These are phyloP conservation scores for Intellagama lesueurii DNA, from an alignment of 2,797 vertebrate species.

Conservation along the genomic window DNA sequence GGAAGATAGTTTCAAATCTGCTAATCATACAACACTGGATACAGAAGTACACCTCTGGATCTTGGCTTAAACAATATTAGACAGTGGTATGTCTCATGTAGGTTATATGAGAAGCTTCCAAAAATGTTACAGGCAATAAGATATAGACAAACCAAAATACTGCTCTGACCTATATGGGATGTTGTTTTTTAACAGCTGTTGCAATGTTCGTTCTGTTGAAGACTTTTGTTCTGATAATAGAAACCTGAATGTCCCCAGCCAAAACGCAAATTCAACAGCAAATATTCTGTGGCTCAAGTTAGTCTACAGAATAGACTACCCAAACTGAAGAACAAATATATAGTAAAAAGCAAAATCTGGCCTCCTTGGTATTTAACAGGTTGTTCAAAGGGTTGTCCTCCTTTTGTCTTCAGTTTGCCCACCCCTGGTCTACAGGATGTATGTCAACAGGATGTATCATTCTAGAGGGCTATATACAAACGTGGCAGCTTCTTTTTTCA, in stretches of 20 bases:
- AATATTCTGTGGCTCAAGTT: not conserved
- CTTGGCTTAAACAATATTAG: not conserved
- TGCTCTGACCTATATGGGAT: not conserved
- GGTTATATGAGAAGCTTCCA: not conserved
- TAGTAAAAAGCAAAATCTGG: not conserved
- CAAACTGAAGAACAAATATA: not conserved
- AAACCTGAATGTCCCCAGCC: not conserved
- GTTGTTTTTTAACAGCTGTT: not conserved
- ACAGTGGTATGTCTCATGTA: slow-evolving; percentile 21
- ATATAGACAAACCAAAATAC: not conserved
- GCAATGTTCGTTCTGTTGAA: not conserved
- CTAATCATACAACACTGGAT: not conserved
- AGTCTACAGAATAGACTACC: not conserved
- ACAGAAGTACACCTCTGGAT: not conserved
- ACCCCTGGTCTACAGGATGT: too few species aligned
- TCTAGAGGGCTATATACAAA: not conserved
- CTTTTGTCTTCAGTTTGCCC: not conserved
- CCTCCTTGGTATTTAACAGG: not conserved
- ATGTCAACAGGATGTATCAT: not conserved
- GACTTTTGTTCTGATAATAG: not conserved
- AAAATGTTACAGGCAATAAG: not conserved
- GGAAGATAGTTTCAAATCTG: not conserved
- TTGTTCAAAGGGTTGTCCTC: not conserved
- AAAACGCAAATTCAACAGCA: not conserved
- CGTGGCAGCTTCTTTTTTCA: not conserved